Evolutionary conservation across 2,113 vertebrate species (phyloP).

Genomic region (Pheucticus melanocephalus): DNA sequence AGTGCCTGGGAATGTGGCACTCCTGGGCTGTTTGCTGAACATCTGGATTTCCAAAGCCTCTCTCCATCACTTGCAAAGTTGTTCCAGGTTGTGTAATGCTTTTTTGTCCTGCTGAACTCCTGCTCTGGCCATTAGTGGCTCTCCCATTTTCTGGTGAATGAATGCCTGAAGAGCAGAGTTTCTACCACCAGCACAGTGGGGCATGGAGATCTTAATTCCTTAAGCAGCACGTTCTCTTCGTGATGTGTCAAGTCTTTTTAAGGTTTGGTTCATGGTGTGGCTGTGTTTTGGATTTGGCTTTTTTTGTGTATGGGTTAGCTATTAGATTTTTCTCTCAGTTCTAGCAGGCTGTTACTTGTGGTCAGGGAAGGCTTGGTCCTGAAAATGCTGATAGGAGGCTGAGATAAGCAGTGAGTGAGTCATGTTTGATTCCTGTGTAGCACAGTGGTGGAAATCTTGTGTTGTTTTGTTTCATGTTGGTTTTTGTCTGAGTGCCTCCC

Average conservation of each 20-base stretch:
- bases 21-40: not conserved
- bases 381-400: not conserved
- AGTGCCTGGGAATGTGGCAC: rapidly evolving
- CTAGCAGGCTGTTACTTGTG: not conserved
- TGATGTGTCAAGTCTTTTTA: not conserved
- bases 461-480: not conserved
- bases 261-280: not conserved
- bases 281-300: not conserved
- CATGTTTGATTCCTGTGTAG: not conserved
- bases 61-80: not conserved
- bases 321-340: not conserved
- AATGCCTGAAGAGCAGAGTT: not conserved
- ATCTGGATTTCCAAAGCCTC: not conserved
- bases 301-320: not conserved
- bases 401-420: not conserved
- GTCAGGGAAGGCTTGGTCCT: not conserved
- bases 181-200: not conserved
- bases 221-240: rapidly evolving
- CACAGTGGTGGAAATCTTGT: not conserved
- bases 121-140: not conserved
- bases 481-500: not conserved
- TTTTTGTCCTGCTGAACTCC: not conserved
- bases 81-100: not conserved
- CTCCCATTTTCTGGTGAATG: not conserved
- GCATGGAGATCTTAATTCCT: not conserved